Evolutionary conservation across 2,797 vertebrate genomes (phyloP).

Genomic region (Neolamprologus multifasciatus): DNA sequence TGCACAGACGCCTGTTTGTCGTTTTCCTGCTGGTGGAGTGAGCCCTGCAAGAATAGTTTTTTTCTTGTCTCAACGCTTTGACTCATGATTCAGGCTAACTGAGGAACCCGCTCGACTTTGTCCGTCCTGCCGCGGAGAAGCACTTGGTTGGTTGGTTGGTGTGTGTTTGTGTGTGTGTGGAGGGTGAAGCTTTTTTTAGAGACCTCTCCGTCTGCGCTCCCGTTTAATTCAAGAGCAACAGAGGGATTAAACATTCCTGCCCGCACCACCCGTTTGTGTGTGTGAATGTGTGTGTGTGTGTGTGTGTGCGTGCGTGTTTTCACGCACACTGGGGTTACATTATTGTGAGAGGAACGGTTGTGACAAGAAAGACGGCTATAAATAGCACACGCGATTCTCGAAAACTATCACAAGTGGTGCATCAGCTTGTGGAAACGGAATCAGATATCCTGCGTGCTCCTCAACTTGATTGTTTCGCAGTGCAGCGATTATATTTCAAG

Average conservation of each 20-base stretch:
- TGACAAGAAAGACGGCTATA: slow-evolving; percentile 76
- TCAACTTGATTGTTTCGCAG: slow-evolving; percentile 16
- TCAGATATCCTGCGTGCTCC: slow-evolving; percentile 41
- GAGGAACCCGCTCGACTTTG: slow-evolving; percentile 41
- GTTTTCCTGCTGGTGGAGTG: slow-evolving; percentile 65
- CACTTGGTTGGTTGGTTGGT: neutral
- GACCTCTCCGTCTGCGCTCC: too few species aligned
- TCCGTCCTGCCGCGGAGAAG: slow-evolving; percentile 49
- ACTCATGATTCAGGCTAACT: slow-evolving; percentile 30
- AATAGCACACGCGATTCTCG: slow-evolving; percentile 77
- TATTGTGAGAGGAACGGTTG: slow-evolving; percentile 65
- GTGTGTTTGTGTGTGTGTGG: neutral
- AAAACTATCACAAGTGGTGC: slow-evolving; percentile 80
- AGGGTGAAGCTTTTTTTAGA: too few species aligned
- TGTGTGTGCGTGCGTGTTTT: neutral
- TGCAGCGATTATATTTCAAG: neutral
- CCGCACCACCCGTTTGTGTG: too few species aligned
- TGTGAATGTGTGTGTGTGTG: neutral
- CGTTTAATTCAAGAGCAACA: too few species aligned
- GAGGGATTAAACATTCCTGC: too few species aligned
- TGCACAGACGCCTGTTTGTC: slow-evolving; percentile 57
- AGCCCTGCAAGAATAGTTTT: slow-evolving; percentile 49
- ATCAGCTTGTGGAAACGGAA: slow-evolving; percentile 67
- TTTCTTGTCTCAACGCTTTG: slow-evolving; percentile 39
- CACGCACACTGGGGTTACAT: slow-evolving; percentile 50